Conservation (phyloP, 2,113 vertebrate genomes). For the Lophochroa leadbeateri region DNA sequence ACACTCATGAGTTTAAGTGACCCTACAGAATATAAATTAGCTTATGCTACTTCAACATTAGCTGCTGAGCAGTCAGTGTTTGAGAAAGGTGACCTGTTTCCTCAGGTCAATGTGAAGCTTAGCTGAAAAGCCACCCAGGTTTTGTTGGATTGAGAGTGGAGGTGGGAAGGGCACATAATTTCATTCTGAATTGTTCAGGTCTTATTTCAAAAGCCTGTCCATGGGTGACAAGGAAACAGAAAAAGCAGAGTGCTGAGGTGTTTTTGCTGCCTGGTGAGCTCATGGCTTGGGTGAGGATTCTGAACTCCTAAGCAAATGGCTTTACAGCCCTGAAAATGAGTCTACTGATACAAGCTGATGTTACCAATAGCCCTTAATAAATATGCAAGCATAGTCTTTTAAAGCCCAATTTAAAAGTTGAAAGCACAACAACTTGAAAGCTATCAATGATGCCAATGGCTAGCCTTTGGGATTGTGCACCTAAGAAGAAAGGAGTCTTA, state of each 20-base stretch:
- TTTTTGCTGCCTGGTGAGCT: neutral
- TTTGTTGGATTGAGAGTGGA: neutral
- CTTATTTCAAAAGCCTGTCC: neutral
- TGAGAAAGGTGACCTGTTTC: slow-evolving; percentile 22
- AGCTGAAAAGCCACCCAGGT: neutral
- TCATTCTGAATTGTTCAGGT: neutral
- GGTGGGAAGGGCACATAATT: neutral
- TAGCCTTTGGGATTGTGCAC: accelerated
- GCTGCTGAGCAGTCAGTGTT: neutral
- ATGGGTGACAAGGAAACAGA: neutral
- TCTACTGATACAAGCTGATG: neutral
- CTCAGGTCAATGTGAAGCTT: neutral
- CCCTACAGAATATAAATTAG: slow-evolving; percentile 47
- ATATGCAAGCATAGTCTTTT: neutral
- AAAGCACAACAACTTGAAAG: neutral
- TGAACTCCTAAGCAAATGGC: neutral
- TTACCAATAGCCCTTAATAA: neutral
- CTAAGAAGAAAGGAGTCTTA: neutral
- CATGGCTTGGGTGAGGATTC: neutral
- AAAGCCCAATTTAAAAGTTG: neutral
- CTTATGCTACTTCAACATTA: neutral
- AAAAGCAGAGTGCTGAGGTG: neutral
- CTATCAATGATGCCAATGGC: neutral
- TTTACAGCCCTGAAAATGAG: neutral
- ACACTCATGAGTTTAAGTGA: neutral